Base-by-base conservation (phyloP, 2,888 invertebrate species). In the Pyralis farinalis region DNA sequence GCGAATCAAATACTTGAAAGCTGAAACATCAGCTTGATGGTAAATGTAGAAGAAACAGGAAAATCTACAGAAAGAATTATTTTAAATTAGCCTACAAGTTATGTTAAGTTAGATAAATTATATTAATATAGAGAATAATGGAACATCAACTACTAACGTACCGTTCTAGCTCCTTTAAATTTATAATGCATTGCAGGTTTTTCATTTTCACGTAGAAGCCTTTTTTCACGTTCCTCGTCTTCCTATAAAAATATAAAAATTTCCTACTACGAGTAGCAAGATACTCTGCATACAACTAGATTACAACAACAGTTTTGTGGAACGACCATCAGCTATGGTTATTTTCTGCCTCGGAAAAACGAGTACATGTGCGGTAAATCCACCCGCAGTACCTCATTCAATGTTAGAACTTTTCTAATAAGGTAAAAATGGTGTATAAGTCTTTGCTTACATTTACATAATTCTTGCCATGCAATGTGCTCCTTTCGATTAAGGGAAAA, bases 161-260 rank as follows among this genome's bases (percentile, higher is more conserved):
- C 65, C 43, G 54, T 53, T 53, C 55, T 66, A 4, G 58, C 61
- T 21, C 63, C 63, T 42, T 50, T 62, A 38, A 57, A 63, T 4
- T 37, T 25, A 9, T 42, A 42, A 8, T 42, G 29, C 20, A 44
- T 22, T 3, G 41, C 27, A 5, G 44, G 41, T 40, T 34, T 12
- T 37, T 53, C 41, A 4, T 34, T 27, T 16, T 46, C 41, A 4
- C 10, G 34, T 3, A 36, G 22, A 7, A 40, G 39, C 29, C 34
- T 51, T 5, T 20, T 32, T 12, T 55, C 49, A n/a, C 36, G 32
- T n/a, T 35, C 16, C 20, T 55, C 51, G 3, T 49, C 44, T 5
- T 53, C 46, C 53, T 61, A 28, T 12, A 48, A 39, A 30, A 38
- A 41, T 10, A 21, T 40, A 3, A 33, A 20, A 22, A 30, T 10